Conservation (phyloP, 2,113 vertebrate genomes). For the Leucosticte australis region DNA sequence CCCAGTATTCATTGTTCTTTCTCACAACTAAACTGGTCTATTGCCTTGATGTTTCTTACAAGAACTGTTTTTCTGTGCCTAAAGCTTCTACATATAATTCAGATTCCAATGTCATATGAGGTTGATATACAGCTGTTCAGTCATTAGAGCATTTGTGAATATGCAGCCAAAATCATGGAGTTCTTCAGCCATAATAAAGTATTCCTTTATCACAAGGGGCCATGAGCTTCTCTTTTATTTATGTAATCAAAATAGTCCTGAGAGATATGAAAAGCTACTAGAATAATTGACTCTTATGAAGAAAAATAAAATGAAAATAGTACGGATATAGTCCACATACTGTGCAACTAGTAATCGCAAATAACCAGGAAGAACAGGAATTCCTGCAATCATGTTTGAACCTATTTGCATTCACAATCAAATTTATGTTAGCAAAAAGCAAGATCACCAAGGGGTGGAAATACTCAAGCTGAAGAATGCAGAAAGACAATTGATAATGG, state of each 20-base stretch:
- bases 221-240: neutral
- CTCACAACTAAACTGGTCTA: neutral
- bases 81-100: neutral
- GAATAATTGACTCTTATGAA: neutral
- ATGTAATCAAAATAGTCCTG: neutral
- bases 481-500: neutral
- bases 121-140: neutral
- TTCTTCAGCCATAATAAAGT: neutral
- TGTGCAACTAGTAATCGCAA: neutral
- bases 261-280: neutral
- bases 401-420: neutral
- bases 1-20: neutral
- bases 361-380: neutral
- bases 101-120: neutral
- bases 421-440: neutral
- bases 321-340: accelerated
- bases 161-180: neutral
- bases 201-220: neutral
- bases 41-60: neutral
- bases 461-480: neutral
- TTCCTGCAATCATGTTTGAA: neutral
- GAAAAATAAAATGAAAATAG: neutral
- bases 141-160: neutral
- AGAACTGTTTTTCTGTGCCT: neutral
- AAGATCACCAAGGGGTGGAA: neutral